phyloP scores from a whole-genome alignment of 2,113 vertebrate genomes.

The Apteryx mantelli region DNA sequence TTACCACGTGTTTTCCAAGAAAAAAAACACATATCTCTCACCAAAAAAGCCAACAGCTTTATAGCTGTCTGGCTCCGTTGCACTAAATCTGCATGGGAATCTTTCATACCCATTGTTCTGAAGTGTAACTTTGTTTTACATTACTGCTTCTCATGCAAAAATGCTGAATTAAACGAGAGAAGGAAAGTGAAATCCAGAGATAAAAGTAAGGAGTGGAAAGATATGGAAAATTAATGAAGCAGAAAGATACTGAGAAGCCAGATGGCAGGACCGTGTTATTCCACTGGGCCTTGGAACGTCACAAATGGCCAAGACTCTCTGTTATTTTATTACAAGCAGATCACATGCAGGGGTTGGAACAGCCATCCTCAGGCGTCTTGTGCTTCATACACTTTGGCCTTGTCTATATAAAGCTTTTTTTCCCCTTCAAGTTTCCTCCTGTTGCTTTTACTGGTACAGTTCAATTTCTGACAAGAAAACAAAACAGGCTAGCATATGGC shows the following conservation, averaged over 20 bases:
- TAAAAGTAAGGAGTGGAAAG: not conserved
- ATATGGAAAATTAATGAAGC: not conserved
- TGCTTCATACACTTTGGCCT: not conserved
- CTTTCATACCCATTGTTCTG: not conserved
- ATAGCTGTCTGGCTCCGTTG: not conserved
- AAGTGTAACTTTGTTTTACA: not conserved
- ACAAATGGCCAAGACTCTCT: not conserved
- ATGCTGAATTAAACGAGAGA: not conserved
- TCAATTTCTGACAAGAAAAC: not conserved
- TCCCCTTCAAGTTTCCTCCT: not conserved
- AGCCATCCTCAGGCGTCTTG: not conserved
- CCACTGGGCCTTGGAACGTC: not conserved
- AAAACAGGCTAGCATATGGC: not conserved
- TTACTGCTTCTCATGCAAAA: not conserved
- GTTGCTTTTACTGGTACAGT: not conserved
- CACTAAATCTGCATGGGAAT: not conserved
- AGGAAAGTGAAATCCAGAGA: not conserved
- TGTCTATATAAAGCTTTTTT: not conserved
- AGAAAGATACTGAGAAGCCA: not conserved
- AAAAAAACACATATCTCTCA: not conserved
- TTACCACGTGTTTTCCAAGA: constrained; percentile 2
- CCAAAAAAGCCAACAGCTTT: not conserved
- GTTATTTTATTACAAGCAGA: not conserved
- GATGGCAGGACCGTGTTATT: not conserved
- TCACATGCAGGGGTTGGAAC: not conserved